Evolutionary conservation across 2,888 invertebrate genomes (phyloP).

Genomic region (Drosophila putrida): DNA sequence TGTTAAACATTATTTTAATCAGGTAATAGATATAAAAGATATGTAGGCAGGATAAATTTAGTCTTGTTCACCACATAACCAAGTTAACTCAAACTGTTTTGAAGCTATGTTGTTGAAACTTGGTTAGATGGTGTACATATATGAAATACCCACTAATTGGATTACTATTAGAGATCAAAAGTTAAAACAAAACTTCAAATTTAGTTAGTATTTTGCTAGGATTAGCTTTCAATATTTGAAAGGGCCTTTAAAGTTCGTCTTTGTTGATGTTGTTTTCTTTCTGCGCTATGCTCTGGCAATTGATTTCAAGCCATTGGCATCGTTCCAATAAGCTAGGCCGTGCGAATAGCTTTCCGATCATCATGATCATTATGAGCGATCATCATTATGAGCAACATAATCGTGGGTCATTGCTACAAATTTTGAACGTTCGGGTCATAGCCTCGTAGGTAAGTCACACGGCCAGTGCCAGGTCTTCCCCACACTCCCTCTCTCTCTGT

Average conservation of each 20-base stretch:
- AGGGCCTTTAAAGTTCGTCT: slow-evolving; percentile 26
- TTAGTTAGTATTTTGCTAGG: neutral
- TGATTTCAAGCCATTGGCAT: slow-evolving; percentile 80
- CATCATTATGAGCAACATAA: slow-evolving; percentile 35
- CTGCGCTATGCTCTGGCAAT: slow-evolving; percentile 73
- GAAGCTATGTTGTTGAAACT: neutral
- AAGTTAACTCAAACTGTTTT: neutral
- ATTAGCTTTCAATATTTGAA: neutral
- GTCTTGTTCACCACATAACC: neutral
- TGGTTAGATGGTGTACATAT: neutral
- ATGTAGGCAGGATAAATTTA: neutral
- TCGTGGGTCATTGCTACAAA: slow-evolving; percentile 79
- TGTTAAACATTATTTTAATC: neutral
- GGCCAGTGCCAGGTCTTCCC: slow-evolving; percentile 39
- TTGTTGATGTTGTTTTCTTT: slow-evolving; percentile 16
- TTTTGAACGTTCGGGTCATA: slow-evolving; percentile 81
- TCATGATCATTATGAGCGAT: slow-evolving; percentile 38
- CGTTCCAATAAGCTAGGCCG: slow-evolving; percentile 77
- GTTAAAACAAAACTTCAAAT: neutral
- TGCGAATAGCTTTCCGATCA: slow-evolving; percentile 76
- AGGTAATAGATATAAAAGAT: neutral
- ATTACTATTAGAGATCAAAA: neutral
- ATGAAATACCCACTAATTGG: neutral
- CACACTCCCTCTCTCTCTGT: neutral
- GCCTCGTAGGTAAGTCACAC: slow-evolving; percentile 73